phyloP scores from a whole-genome alignment of 2,797 vertebrate species.

The Eulemur albifrons region DNA sequence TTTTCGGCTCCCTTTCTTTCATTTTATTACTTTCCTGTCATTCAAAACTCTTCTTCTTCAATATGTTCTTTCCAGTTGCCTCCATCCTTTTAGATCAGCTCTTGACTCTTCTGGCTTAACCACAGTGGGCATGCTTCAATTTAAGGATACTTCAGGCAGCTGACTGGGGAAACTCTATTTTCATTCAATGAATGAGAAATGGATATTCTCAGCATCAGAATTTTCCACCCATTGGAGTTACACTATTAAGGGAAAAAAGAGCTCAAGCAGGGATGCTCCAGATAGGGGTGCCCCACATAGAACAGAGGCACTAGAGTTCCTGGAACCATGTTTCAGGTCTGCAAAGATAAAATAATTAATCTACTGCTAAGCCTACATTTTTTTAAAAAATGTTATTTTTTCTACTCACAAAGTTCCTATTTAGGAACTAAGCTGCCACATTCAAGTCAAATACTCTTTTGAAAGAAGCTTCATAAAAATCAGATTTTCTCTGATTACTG shows the following conservation, averaged over 20 bases:
- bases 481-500: constrained; percentile 24
- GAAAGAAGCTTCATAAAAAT: neutral
- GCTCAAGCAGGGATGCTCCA: neutral
- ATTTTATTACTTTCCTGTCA: neutral
- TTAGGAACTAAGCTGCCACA: neutral
- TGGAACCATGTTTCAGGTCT: neutral
- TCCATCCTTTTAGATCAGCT: neutral
- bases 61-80: neutral
- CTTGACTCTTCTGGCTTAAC: neutral
- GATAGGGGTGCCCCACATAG: neutral
- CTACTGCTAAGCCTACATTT: neutral
- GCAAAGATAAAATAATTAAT: neutral
- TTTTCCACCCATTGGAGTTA: neutral
- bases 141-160: neutral
- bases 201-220: neutral
- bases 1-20: neutral
- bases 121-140: neutral
- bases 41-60: neutral
- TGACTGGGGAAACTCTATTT: neutral
- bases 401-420: neutral
- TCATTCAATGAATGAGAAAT: neutral
- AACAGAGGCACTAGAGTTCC: neutral
- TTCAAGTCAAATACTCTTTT: neutral
- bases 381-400: neutral
- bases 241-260: neutral